phyloP scores from a whole-genome alignment of 2,113 vertebrate genomes.

The Mustelus asterias region DNA sequence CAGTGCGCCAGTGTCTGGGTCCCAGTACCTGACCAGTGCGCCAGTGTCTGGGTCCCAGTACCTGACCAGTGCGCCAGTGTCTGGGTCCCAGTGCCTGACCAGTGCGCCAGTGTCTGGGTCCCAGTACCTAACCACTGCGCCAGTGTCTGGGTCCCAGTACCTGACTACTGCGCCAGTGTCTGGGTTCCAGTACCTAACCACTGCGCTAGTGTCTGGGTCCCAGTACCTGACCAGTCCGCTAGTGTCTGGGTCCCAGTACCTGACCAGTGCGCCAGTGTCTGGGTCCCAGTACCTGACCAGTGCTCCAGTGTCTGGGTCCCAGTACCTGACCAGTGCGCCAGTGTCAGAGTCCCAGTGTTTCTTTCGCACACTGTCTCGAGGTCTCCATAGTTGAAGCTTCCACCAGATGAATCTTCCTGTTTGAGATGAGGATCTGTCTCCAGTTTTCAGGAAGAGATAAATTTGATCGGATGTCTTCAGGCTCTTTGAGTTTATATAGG shows the following conservation, averaged over 20 bases:
- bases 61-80: too few relatives aligned
- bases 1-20: too few relatives aligned
- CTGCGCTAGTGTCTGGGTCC: too few relatives aligned
- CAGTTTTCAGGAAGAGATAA: background rate
- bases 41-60: background rate
- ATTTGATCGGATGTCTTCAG: too few relatives aligned
- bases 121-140: background rate
- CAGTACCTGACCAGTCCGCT: background rate
- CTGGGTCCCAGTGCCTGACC: background rate
- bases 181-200: background rate
- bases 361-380: too few relatives aligned
- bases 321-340: background rate
- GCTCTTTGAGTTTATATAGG: background rate
- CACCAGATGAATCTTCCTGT: too few relatives aligned
- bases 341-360: background rate
- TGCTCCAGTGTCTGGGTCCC: too few relatives aligned
- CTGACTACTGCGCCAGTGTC: background rate
- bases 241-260: background rate
- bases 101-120: background rate
- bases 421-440: too few relatives aligned
- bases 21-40: background rate
- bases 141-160: background rate
- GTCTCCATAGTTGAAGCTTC: too few relatives aligned
- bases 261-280: background rate
- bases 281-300: background rate